Evolutionary conservation across 1,140 invertebrate genomes (phyloP), one percentile per base, ranked within the genome.

Genomic region (Leptinotarsa undecemlineata): DNA sequence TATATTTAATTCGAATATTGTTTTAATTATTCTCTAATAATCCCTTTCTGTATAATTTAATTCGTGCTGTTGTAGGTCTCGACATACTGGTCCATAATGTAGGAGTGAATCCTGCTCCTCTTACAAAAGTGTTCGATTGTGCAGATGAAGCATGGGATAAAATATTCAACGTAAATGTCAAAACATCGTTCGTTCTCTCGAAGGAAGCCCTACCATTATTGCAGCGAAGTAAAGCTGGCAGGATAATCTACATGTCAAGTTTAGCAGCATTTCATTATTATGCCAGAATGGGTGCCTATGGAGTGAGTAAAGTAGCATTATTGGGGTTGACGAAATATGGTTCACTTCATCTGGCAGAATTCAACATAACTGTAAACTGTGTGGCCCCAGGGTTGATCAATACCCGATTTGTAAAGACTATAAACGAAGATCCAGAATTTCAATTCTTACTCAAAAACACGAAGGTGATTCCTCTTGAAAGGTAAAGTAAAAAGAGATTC

Each of bases 41-140:
- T 23, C 3, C 23, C 23, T 23, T 23, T 4, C 23, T 23, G 21
- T 23, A 23, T 23, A 23, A 23, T 23, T 23, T 5, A 23, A 23
- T 23, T 23, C 23, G 23, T 23, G 23, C 23, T 23, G 23, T 23
- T 23, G 23, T 23, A 21, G 92, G 93, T 47, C 88, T 99, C 48
- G 96, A 99, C 87, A 97, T 99, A 82, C 85, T 99, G 3, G 92
- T 99, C 4, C 97, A 95, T 14, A 99, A 99, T 90, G 97, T 96
- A 64, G 97, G 94, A 62, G 92, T 92, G 3, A 99, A 98, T 89
- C 97, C 97, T 15, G 82, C 86, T 61, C 23, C 23, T 23, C 91
- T 95, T 78, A 93, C 94, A 63, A 87, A 90, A 69, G 89, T 96
- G 66, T 84, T 98, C 42, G 23, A 23, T 23, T 23, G 23, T 23